Evolutionary conservation across 2,113 vertebrate species (phyloP), one percentile per base, ranked within the genome.

Genomic region (Naja naja): DNA sequence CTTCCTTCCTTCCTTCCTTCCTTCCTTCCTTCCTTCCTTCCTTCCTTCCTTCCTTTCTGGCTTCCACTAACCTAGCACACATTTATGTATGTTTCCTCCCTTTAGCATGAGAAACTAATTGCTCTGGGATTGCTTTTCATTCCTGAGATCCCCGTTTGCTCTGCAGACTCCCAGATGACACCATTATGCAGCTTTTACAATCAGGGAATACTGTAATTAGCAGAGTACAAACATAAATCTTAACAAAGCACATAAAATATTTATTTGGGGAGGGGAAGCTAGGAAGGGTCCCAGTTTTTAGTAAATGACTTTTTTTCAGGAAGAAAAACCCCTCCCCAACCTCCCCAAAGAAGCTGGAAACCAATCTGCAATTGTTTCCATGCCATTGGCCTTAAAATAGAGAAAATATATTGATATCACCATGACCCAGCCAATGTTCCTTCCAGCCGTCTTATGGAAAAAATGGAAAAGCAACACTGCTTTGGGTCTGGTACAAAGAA

Each of bases 131-230:
- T 93, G 87, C 93, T 60, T 56, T 91, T 39, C 34, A 87, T 74
- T 92, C 86, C 49, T 18, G 64, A 94, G 23, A 1, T 94, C 91
- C 55, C 91, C 20, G 1, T n/a, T 85, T 89, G 22, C 34, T 92
- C 92, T n/a, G 11, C 87, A 88, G 56, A 30, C 92, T 94, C 88
- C 25, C 64, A 23, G 52, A 60, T 69, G 18, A 87, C 88, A 91
- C 45, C 1, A 49, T 95, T 96, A 95, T 90, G 87, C 16, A 30
- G 56, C 90, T 94, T 16, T 93, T 94, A 85, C 94, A 91, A 30
- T 27, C 87, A 45, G 87, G 93, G 89, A 95, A 94, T 95, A 94
- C 64, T 81, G 91, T 45, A 89, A 60, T 22, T 93, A 25, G 7
- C 18, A 4, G 16, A 23, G 23, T 58, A 9, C 18, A 8, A 74